Evolutionary conservation across 2,797 vertebrate genomes (phyloP), one percentile per base, ranked within the genome.

Genomic region (Staurois parvus): DNA sequence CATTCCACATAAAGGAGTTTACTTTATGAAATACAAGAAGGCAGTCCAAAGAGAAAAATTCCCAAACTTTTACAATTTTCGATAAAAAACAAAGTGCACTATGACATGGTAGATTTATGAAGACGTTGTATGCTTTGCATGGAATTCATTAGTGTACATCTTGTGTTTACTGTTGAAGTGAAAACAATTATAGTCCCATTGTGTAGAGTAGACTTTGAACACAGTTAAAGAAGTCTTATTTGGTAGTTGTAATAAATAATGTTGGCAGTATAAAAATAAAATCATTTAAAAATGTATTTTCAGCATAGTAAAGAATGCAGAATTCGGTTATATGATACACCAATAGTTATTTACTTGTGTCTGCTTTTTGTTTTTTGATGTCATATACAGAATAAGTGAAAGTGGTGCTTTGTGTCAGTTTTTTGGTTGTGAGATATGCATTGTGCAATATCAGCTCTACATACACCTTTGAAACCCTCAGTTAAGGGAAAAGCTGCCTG

Each of bases 191-290:
- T 26, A 29, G 40, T 80, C 32, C n/a, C 69, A 69, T 70, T 45
- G 69, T 32, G 42, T 40, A 48, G 37, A 69, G 34, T 21, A 17
- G 30, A 29, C 17, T 29, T 52, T 76, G 19, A 76, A 59, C 21
- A 62, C 48, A 45, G 42, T 45, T 12, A 12, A 45, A 45, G 92
- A 85, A 92, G 95, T 52, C 93, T 94, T 92, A 92, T 94, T 88
- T 96, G 95, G 78, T 89, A 88, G 84, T 94, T 93, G 81, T 88
- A 91, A 79, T 90, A 90, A 26, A 90, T 83, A 42, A 45, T 45
- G 90, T 82, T 85, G 85, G 93, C 48, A 90, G 91, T 32, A 91
- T 75, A 28, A 85, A 88, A 15, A 45, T 45, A 45, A 12, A 45
- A 45, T 13, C 11, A 45, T 45, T 45, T 45, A 2, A 13, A 40